phyloP scores from a whole-genome alignment of 1,140 invertebrate species.

The Papilio xuthus region DNA sequence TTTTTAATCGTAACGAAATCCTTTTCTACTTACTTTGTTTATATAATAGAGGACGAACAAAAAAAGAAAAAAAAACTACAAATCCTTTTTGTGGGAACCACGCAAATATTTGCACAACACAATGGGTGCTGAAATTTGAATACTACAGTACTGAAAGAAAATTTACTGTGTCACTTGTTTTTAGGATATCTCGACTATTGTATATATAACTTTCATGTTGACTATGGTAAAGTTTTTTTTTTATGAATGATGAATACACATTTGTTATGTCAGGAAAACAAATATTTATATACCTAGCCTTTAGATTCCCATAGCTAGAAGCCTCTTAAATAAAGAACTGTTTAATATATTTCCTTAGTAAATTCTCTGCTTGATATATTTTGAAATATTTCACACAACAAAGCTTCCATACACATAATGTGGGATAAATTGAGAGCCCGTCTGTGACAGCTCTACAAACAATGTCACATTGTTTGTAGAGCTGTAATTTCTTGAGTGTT shows the following conservation, averaged over 20 bases:
- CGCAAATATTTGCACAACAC: constrained; percentile 17
- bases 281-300: background rate
- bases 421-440: background rate
- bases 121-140: constrained; percentile 20
- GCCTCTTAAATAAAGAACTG: background rate
- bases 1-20: constrained; percentile 41
- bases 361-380: background rate
- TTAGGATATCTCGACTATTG: background rate
- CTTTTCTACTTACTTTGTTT: constrained; percentile 40
- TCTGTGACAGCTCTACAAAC: background rate
- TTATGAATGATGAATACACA: background rate
- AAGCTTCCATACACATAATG: background rate
- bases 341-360: background rate
- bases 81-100: constrained; percentile 12
- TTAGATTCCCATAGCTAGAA: no score
- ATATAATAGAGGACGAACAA: constrained; percentile 31
- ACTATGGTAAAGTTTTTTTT: background rate
- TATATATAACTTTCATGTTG: background rate
- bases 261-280: background rate
- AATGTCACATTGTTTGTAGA: background rate
- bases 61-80: constrained; percentile 10
- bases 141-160: constrained; percentile 10
- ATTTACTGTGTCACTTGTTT: constrained; percentile 13
- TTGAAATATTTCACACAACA: background rate
- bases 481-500: background rate